Percentiles rank a stretch among this genome's conserved stretches.
Conservation (phyloP, 2,888 invertebrate species). For the Pemphredon lugubris region DNA sequence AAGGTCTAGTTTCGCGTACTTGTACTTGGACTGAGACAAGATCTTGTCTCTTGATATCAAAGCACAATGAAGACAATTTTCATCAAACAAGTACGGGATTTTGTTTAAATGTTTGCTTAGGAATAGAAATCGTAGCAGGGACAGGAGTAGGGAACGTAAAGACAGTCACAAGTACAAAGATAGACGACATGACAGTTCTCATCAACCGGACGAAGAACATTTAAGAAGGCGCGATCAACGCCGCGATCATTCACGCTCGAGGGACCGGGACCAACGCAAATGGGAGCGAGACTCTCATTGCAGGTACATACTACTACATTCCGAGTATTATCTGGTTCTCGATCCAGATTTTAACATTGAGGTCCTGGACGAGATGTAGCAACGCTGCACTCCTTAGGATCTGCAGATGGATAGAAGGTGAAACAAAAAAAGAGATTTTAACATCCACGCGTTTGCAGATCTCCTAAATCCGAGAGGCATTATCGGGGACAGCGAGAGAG, state of each 20-base stretch:
- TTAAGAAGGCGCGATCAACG: constrained; percentile 5
- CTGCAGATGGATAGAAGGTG: neutral
- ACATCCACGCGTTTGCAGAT: too few species aligned
- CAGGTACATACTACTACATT: constrained; percentile 25
- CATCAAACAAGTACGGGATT: neutral
- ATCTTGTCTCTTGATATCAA: neutral
- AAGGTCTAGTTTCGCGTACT: too few species aligned
- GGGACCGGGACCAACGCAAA: constrained; percentile 29
- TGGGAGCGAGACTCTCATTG: constrained; percentile 27
- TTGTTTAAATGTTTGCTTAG: constrained; percentile 6
- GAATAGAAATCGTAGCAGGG: constrained; percentile 23
- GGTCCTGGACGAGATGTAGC: too few species aligned
- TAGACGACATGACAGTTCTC: neutral
- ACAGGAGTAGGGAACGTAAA: constrained; percentile 25
- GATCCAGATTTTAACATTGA: too few species aligned
- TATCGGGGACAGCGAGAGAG: constrained; percentile 50
- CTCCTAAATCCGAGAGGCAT: constrained; percentile 36
- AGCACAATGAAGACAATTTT: neutral
- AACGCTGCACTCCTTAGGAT: too few species aligned
- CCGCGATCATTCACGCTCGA: constrained; percentile 36
- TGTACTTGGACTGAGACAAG: too few species aligned
- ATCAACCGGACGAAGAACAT: neutral
- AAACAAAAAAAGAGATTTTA: neutral
- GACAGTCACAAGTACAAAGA: constrained; percentile 17
- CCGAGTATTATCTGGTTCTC: neutral